Conservation (phyloP, 2,113 vertebrate genomes). For the Mobula birostris region DNA sequence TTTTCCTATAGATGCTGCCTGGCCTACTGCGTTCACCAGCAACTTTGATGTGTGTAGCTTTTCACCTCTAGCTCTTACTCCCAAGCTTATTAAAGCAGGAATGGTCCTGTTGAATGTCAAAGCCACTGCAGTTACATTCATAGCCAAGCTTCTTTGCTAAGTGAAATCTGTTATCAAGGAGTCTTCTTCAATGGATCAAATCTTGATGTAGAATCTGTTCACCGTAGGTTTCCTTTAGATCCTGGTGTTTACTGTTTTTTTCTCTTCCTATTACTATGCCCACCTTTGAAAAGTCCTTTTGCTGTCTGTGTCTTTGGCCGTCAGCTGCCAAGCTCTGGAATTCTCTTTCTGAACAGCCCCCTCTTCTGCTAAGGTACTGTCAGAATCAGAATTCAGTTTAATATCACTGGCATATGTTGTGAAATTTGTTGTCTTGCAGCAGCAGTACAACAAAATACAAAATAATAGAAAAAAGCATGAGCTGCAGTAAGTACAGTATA, state of each 20-base stretch:
- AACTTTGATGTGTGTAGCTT: too few species aligned
- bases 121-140: neutral
- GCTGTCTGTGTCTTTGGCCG: neutral
- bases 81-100: neutral
- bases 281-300: neutral
- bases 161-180: neutral
- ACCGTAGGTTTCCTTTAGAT: neutral
- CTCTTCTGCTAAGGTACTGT: neutral
- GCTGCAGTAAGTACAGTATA: too few species aligned
- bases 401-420: too few species aligned
- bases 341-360: neutral
- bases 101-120: neutral
- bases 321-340: neutral
- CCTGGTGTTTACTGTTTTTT: neutral
- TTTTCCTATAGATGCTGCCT: too few species aligned
- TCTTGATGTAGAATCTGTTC: neutral
- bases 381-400: too few species aligned
- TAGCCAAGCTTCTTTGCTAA: neutral
- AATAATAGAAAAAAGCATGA: too few species aligned
- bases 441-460: too few species aligned
- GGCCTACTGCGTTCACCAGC: too few species aligned
- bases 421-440: too few species aligned
- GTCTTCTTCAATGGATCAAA: neutral
- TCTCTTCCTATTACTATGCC: neutral
- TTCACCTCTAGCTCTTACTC: neutral